phyloP scores from a whole-genome alignment of 2,797 vertebrate genomes.

The Alcedo atthis region DNA sequence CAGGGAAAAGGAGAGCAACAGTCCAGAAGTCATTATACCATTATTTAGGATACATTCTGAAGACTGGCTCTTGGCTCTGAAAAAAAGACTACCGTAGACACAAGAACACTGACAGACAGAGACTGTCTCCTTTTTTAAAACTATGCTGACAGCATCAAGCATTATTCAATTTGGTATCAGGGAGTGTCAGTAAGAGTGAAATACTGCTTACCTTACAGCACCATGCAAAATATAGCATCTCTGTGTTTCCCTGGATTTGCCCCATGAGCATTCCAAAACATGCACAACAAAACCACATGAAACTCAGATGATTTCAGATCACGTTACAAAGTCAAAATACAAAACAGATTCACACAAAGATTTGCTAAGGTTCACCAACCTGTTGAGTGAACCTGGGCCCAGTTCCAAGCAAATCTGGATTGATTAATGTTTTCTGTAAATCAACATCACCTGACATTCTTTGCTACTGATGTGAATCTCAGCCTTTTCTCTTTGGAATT shows the following conservation, averaged over 20 bases:
- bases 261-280: background rate
- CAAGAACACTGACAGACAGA: background rate
- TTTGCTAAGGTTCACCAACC: conserved; percentile 62
- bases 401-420: conserved; percentile 51
- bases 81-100: background rate
- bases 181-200: background rate
- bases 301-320: conserved; percentile 51
- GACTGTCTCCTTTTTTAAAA: background rate
- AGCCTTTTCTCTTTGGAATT: conserved; percentile 20
- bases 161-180: background rate
- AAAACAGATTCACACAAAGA: conserved; percentile 47
- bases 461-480: conserved; percentile 56
- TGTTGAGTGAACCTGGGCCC: conserved; percentile 56
- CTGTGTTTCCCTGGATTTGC: background rate
- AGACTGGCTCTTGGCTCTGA: background rate
- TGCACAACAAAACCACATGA: conserved; percentile 37
- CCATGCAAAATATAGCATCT: background rate
- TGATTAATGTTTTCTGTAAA: conserved; percentile 69
- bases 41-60: background rate
- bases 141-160: background rate
- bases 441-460: conserved; percentile 50
- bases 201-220: background rate
- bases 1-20: background rate
- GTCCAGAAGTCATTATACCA: background rate
- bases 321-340: conserved; percentile 46